Base-by-base conservation (phyloP, 2,888 invertebrate species). In the Latrodectus hesperus region DNA sequence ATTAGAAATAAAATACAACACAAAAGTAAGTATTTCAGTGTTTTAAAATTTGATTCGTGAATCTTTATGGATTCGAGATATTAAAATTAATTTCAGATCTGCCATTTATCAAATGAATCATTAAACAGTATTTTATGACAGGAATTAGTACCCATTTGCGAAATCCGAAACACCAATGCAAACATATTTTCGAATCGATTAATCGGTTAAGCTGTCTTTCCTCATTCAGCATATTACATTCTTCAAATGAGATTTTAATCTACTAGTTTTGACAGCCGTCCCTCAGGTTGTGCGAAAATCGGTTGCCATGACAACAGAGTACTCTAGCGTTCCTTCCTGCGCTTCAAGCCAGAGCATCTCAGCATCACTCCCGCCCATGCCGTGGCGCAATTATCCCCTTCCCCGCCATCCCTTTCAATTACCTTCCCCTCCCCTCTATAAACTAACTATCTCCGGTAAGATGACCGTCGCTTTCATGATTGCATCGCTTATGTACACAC, bases 401-500 rank as follows among this genome's bases (percentile, higher is more conserved):
- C n/a, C 14, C 10, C 53, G 53, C 55, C 75, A 77, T 65, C 73
- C 84, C 72, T 78, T 84, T 84, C 84, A 78, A 78, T 84, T 84
- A 84, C 49, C 49, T 70, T 22, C 70, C 70, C 68, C 68, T 52
- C 22, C n/a, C 51, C n/a, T n/a, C 38, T 38, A 38, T 38, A 38
- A 38, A 60, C 14, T 16, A 60, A 60, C 60, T n/a, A 16, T 60
- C 60, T 60, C 60, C 68, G 26, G 53, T 76, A 78, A 77, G 78
- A 84, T 84, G 78, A 84, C 84, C 84, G 84, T 72, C 67, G 78
- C 83, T 77, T 71, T 84, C 73, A 78, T 78, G 52, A 70, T 68
- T 53, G 51, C 26, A 17, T 14, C 53, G 77, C 53, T 51, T 22
- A 53, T 22, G 14, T 16, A 60, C 60, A 60, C 60, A 60, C 12